Evolutionary conservation across 2,797 vertebrate species (phyloP), one percentile per base, ranked within the genome.

Genomic region (Discoglossus pictus): DNA sequence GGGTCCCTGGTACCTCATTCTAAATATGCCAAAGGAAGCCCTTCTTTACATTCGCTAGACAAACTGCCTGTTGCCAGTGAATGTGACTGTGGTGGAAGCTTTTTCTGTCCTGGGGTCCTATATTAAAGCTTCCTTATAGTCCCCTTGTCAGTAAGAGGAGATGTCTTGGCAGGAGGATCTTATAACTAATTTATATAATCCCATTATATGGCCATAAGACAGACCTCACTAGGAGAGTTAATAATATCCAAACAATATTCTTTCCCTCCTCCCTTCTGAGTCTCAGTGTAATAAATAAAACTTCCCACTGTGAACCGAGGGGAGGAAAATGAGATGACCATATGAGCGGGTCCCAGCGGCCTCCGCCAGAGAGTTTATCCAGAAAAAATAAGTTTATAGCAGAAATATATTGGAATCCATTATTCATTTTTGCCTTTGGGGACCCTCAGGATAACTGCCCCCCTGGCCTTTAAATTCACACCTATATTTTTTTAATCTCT

Each of bases 401-500:
- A 21, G 34, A 39, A 54, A 63, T 70, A 63, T 63, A 70, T 70
- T 70, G 67, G 60, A 70, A 70, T 70, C 59, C 67, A 70, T 70
- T 63, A 70, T 70, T 70, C 51, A 70, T 62, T 38, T 62, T 48
- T 56, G 67, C 67, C 51, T 62, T 50, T 63, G 46, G 67, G 59
- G 60, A 56, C 59, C 42, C 50, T 50, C 16, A 23, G 60, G 52
- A 47, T 55, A 56, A 62, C n/a, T 25, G 42, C 24, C 52, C 36
- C 62, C 44, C 59, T 60, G 5, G 62, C 65, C 73, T 73, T 71
- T 78, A 72, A 74, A 77, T 65, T 62, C 51, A 78, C 72, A 59
- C 79, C 81, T 85, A 77, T 78, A n/a, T n/a, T n/a, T 54, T 56
- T 84, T 86, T 82, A 84, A 84, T 81, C 79, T 74, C 53, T 3